Base-by-base conservation (phyloP, 2,113 vertebrate species). In the Phalacrocorax pelagicus region DNA sequence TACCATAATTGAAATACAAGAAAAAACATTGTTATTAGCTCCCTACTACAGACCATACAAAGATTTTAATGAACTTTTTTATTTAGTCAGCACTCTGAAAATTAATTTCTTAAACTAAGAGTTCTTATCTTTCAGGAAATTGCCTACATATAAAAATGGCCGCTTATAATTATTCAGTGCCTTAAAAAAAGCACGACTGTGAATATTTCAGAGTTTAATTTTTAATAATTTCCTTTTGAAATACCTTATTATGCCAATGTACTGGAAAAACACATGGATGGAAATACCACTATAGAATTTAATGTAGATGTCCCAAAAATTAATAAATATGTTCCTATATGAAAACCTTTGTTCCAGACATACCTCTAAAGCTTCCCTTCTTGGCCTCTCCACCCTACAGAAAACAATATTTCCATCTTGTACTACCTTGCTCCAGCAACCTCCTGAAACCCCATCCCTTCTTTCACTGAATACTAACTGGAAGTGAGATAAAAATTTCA, bases 21-120 rank as follows among this genome's bases (percentile, higher is more conserved):
- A 96, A 61, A 94, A 92, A 94, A 83, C 62, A 73, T 40, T 93
- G 36, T 85, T 88, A 96, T 94, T 94, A 88, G 69, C 61, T 96
- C 46, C 67, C 47, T 89, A 46, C 67, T 91, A 91, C 32, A 95
- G 62, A 79, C 29, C 46, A 71, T 49, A 86, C 77, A 78, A 92
- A 67, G 46, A 94, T 82, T 92, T 95, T 96, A 97, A 97, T 97
- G 88, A 95, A 93, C 63, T 92, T 97, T 88, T 97, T 94, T 59
- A 95, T 94, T 96, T 92, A 94, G 93, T 55, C 80, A 94, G 80
- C 89, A 96, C 75, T 72, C n/a, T 81, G 67, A 94, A 97, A 98
- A 97, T 94, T 90, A 94, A 95, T 97, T 96, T 97, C 55, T 96
- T 87, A 94, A 96, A 97, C 81, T 82, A 97, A 97, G 46, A 93